Evolutionary conservation across 30 jellyfish, hydroid and myxozoan species (phyloP).

Genomic region (Chrysaora quinquecirrha): DNA sequence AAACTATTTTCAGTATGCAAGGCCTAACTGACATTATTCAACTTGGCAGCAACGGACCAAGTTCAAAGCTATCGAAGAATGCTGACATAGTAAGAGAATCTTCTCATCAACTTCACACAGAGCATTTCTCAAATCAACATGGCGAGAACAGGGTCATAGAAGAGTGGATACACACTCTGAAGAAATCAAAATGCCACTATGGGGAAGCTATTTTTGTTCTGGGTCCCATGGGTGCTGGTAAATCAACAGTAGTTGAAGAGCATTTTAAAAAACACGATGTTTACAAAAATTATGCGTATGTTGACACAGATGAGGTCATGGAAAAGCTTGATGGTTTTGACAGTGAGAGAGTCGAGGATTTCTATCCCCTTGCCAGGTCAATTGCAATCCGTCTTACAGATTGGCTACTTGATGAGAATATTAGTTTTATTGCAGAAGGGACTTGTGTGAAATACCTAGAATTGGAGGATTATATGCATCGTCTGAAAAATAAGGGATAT

Average conservation of each 20-base stretch:
- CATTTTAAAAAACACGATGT: slow-evolving; percentile 62
- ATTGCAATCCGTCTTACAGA: slow-evolving; percentile 90
- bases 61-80: no score
- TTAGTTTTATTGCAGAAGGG: slow-evolving; percentile 98
- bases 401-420: slow-evolving; percentile 88
- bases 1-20: no score
- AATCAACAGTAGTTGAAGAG: slow-evolving; percentile 70
- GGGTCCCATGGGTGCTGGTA: slow-evolving; percentile 99
- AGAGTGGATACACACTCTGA: slow-evolving; percentile 40
- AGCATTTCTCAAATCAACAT: slow-evolving; percentile 9
- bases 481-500: slow-evolving; percentile 80
- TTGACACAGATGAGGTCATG: slow-evolving; percentile 98
- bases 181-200: slow-evolving; percentile 27
- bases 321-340: slow-evolving; percentile 89
- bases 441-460: slow-evolving; percentile 93
- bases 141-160: slow-evolving; percentile 34
- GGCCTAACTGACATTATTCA: no score
- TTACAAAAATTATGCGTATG: slow-evolving; percentile 83
- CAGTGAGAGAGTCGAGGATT: slow-evolving; percentile 69
- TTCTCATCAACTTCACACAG: no score
- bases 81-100: no score
- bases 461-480: slow-evolving; percentile 85
- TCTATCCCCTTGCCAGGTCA: slow-evolving; percentile 85
- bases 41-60: no score
- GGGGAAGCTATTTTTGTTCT: slow-evolving; percentile 91